Base-by-base conservation (phyloP, 2,888 invertebrate genomes). In the Pachymerium ferrugineum region DNA sequence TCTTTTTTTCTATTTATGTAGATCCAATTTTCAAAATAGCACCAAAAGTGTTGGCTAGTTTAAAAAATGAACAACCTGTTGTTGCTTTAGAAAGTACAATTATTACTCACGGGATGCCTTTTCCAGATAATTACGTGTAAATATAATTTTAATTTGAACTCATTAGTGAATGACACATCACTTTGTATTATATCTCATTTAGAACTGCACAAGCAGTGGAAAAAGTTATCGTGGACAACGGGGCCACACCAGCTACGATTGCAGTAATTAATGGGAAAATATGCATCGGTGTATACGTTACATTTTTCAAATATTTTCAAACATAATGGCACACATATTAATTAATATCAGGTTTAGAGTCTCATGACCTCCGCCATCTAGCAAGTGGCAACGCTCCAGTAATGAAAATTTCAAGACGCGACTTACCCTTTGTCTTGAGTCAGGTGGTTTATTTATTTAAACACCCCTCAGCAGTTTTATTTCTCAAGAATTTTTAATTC, bases 91-190 rank as follows among this genome's bases (percentile, higher is more conserved):
- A 99, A 85, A 96, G 97, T 6, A 95, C 99, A 0, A 96, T 99
- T 76, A 93, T 99, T 76, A 97, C 97, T 0, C 98, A 99, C 84
- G 99, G 99, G 54, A 94, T 99, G 93, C 97, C 97, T 0, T 91
- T 88, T 83, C 98, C 98, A 0, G 85, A 90, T 72, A 99, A 99
- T 84, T 84, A 95, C 70, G 85, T 90, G 85, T 85, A 76, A 77
- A n/a, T n/a, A n/a, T 33, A 12, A 12, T 33, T 38, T n/a, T 3
- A 38, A 38, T 38, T 38, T 38, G n/a, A n/a, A n/a, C n/a, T n/a
- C n/a, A n/a, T n/a, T n/a, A n/a, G n/a, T n/a, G n/a, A n/a, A n/a
- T n/a, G n/a, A n/a, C n/a, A n/a, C n/a, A n/a, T 33, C 12, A 8
- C 33, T 33, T 8, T 33, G 12, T 33, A 8, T 33, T 33, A 8